Evolutionary conservation across 2,113 vertebrate species (phyloP).

Genomic region (Seriola dumerili): DNA sequence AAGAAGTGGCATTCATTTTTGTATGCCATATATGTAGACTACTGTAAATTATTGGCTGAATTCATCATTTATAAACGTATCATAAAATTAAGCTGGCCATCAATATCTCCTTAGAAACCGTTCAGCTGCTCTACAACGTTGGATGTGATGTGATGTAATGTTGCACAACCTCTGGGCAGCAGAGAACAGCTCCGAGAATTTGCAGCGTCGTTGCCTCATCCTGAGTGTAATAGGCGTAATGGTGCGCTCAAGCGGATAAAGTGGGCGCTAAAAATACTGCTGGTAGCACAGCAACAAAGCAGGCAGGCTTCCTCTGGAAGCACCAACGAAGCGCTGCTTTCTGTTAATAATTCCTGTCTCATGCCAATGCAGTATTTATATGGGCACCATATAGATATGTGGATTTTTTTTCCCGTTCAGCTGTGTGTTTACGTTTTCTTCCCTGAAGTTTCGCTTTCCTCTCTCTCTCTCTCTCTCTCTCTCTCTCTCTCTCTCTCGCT

Average conservation of each 20-base stretch:
- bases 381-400: neutral
- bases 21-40: neutral
- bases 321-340: neutral
- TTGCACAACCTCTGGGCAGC: conserved; percentile 58
- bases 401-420: conserved; percentile 14
- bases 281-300: conserved; percentile 67
- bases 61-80: rapidly evolving
- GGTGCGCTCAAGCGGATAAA: conserved; percentile 55
- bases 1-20: neutral
- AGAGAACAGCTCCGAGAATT: conserved; percentile 33
- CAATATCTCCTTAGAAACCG: neutral
- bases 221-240: conserved; percentile 48
- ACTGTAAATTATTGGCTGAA: neutral
- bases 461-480: neutral
- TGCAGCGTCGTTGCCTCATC: conserved; percentile 57
- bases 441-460: neutral
- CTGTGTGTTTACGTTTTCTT: neutral
- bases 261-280: conserved; percentile 73
- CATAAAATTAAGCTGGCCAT: neutral
- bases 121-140: neutral
- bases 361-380: conserved; percentile 18
- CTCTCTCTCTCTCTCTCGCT: neutral
- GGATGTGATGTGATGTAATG: conserved; percentile 58
- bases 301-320: neutral
- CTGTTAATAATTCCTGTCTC: conserved; percentile 16